These are phyloP conservation scores for Sebastes paucispinis DNA, from an alignment of 2,797 vertebrate species.

Conservation along the genomic window DNA sequence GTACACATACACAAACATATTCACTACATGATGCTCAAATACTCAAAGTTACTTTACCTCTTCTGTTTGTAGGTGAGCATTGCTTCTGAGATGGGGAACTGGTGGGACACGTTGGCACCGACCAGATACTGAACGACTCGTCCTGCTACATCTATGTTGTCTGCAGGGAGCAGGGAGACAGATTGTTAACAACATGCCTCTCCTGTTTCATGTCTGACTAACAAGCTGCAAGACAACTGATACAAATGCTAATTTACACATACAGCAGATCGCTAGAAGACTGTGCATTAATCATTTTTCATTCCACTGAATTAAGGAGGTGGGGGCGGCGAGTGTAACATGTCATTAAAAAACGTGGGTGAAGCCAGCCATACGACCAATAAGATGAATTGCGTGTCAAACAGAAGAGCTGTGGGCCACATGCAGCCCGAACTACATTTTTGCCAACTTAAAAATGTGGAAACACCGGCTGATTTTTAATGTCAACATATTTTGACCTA, in stretches of 20 bases:
- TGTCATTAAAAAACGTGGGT: conserved; percentile 33
- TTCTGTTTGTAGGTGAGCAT: conserved; percentile 91
- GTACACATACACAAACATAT: conserved; percentile 16
- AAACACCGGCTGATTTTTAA: conserved; percentile 5
- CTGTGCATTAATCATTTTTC: conserved; percentile 43
- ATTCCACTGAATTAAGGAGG: conserved; percentile 23
- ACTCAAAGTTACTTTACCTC: conserved; percentile 71
- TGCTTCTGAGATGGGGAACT: conserved; percentile 87
- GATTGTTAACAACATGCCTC: conserved; percentile 14
- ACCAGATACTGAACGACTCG: conserved; percentile 84
- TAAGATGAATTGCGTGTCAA: conserved; percentile 25
- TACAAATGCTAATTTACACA: conserved; percentile 20
- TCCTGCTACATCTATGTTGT: conserved; percentile 84
- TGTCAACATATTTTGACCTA: conserved; percentile 5
- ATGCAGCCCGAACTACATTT: not conserved
- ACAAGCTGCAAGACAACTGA: conserved; percentile 29
- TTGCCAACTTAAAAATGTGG: conserved; percentile 2
- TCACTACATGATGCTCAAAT: not conserved
- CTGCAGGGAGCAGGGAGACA: conserved; percentile 59
- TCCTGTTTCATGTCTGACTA: conserved; percentile 22
- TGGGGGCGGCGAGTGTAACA: conserved; percentile 16
- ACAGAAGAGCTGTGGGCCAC: conserved; percentile 15
- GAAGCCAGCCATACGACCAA: conserved; percentile 23
- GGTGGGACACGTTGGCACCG: conserved; percentile 84
- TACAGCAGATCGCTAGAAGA: conserved; percentile 1